Evolutionary conservation across 2,797 vertebrate species (phyloP).

Genomic region (Etheostoma nigrum): DNA sequence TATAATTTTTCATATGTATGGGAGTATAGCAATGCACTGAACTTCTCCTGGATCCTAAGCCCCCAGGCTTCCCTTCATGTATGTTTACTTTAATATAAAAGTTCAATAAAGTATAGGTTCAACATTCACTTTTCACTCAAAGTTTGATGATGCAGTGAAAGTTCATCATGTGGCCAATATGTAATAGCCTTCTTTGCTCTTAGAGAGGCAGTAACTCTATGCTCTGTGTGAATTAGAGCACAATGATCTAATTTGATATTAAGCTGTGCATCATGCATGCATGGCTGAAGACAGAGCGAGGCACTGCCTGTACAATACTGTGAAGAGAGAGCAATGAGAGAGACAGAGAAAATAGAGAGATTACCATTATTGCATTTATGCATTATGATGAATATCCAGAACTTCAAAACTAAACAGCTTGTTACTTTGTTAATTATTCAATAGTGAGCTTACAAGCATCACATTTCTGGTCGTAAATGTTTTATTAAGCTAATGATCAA

Average conservation of each 20-base stretch:
- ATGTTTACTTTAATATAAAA: not conserved
- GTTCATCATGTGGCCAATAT: slow-evolving; percentile 14
- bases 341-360: slow-evolving; percentile 7
- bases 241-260: slow-evolving; percentile 65
- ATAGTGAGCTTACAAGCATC: not conserved
- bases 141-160: not conserved
- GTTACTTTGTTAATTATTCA: not conserved
- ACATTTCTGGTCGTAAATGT: not conserved
- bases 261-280: slow-evolving; percentile 55
- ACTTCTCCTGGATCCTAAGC: not conserved
- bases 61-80: not conserved
- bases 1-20: not conserved
- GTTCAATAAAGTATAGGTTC: not conserved
- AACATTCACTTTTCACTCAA: not conserved
- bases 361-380: slow-evolving; percentile 7
- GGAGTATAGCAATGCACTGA: not conserved
- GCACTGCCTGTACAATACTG: slow-evolving; percentile 35
- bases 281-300: slow-evolving; percentile 46
- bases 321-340: slow-evolving; percentile 15
- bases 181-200: slow-evolving; percentile 16
- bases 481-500: not conserved
- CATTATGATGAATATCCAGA: slow-evolving; percentile 18
- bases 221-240: slow-evolving; percentile 53
- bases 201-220: slow-evolving; percentile 16
- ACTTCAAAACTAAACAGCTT: not conserved